Evolutionary conservation across 92 coral and sea anemone genomes (phyloP), one percentile per base, ranked within the genome.

Genomic region (Diadumene lineata): DNA sequence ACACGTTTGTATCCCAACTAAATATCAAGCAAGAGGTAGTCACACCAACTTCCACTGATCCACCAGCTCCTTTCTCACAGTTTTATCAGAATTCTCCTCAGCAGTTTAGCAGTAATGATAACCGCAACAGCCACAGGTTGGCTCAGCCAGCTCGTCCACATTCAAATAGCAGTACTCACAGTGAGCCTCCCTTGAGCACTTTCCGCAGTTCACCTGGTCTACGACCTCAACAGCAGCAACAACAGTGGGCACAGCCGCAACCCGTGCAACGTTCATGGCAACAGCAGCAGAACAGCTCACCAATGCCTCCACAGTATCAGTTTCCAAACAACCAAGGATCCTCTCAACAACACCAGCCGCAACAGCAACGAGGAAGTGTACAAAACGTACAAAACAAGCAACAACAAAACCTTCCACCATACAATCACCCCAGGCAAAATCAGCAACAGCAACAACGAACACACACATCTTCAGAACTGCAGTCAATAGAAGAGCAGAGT

Each of bases 1-100:
- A 65, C 30, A 56, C 64, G 9, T 58, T 58, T 30, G 51, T 68
- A 21, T 56, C 75, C 38, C 44, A 23, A 21, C 82, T 55, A 32
- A 23, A 78, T 8, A 83, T 87, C 24, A 87, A 87, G 38, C 92
- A 82, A 67, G 92, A 87, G 16, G 92, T 78, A 24, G 82, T 87
- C 1, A 87, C 92, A 1, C 92, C 92, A 3, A 82, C 92, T 1
- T 16, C 82, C n/a, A 51, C 82, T 25, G 81, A 87, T 15, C 69
- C 85, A 31, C 44, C 84, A 0, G 51, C 58, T 44, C 63, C 82
- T 21, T 87, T 82, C 65, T 76, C 84, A 7, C 67, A 68, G 8
- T 70, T 81, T 57, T 61, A 79, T 72, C 77, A 72, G 29, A 72
- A 50, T 19, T 43, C 53, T 63, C 60, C 66, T 28, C 53, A 72